Evolutionary conservation across 2,888 invertebrate species (phyloP).

Genomic region (Iselma pallidipennis): DNA sequence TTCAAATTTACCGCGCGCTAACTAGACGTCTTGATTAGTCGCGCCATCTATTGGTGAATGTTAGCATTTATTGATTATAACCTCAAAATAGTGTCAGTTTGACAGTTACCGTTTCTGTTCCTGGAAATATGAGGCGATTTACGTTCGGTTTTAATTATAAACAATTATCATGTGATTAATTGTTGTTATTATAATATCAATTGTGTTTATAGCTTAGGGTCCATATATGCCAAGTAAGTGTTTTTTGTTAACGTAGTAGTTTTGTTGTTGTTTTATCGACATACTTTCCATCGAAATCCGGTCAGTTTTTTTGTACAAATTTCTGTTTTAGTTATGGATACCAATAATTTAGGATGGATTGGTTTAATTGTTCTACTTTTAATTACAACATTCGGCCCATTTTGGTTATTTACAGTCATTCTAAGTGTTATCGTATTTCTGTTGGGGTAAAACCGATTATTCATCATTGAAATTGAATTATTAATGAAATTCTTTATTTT

Average conservation of each 20-base stretch:
- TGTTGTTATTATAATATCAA: constrained; percentile 10
- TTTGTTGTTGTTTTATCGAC: background rate
- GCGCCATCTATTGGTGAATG: constrained; percentile 6
- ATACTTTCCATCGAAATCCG: background rate
- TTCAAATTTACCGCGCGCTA: constrained; percentile 15
- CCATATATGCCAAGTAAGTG: background rate
- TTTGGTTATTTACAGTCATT: constrained; percentile 50
- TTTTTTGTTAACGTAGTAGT: too few relatives aligned
- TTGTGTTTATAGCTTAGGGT: background rate
- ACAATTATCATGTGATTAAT: constrained; percentile 23
- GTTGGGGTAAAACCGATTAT: constrained; percentile 45
- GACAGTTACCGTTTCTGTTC: background rate
- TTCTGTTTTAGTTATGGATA: constrained; percentile 35
- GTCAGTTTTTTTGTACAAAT: background rate
- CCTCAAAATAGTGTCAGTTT: constrained; percentile 22
- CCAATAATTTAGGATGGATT: constrained; percentile 50
- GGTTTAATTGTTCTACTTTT: constrained; percentile 52
- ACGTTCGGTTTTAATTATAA: constrained; percentile 7
- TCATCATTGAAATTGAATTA: background rate
- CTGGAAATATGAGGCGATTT: constrained; percentile 8
- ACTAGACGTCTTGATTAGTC: too few relatives aligned
- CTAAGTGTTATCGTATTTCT: constrained; percentile 48
- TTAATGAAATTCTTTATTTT: constrained; percentile 9
- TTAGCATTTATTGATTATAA: constrained; percentile 1
- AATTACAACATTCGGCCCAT: constrained; percentile 54